phyloP scores from a whole-genome alignment of 2,888 invertebrate species.

The Coenonympha arcania region DNA sequence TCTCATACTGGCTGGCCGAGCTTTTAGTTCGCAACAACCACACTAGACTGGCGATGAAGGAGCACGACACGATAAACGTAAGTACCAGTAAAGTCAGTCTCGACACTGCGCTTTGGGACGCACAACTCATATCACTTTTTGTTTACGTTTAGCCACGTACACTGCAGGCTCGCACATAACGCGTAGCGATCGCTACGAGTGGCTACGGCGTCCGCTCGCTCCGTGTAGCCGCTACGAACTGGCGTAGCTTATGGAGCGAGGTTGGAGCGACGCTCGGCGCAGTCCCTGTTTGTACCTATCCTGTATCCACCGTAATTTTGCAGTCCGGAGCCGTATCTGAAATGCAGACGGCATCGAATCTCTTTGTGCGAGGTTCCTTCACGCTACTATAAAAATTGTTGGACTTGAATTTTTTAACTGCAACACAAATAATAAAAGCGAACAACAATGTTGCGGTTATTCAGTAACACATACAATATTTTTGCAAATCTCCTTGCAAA shows the following conservation, averaged over 20 bases:
- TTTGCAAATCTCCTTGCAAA: neutral
- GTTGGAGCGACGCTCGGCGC: constrained; percentile 38
- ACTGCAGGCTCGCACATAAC: constrained; percentile 58
- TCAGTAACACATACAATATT: neutral
- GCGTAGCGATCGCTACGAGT: constrained; percentile 54
- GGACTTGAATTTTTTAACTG: constrained; percentile 49
- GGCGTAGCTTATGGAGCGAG: constrained; percentile 45
- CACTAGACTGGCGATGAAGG: constrained; percentile 66
- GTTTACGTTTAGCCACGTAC: constrained; percentile 61
- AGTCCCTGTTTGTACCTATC: constrained; percentile 59
- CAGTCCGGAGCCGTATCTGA: constrained; percentile 62
- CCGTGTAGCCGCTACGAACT: constrained; percentile 59
- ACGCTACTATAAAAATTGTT: constrained; percentile 58
- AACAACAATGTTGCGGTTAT: neutral
- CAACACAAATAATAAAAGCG: constrained; percentile 9
- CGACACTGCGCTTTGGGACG: constrained; percentile 60
- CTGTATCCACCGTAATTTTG: constrained; percentile 66
- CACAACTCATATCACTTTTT: constrained; percentile 74
- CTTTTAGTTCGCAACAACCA: constrained; percentile 62
- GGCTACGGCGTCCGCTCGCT: constrained; percentile 58
- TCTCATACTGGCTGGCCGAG: constrained; percentile 64
- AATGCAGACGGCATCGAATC: constrained; percentile 67
- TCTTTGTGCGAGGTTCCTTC: constrained; percentile 63
- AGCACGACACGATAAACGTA: constrained; percentile 64
- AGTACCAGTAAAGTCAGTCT: constrained; percentile 65